Evolutionary conservation across 2,888 invertebrate species (phyloP), one percentile per base, ranked within the genome.

Genomic region (Zeuzera pyrina): DNA sequence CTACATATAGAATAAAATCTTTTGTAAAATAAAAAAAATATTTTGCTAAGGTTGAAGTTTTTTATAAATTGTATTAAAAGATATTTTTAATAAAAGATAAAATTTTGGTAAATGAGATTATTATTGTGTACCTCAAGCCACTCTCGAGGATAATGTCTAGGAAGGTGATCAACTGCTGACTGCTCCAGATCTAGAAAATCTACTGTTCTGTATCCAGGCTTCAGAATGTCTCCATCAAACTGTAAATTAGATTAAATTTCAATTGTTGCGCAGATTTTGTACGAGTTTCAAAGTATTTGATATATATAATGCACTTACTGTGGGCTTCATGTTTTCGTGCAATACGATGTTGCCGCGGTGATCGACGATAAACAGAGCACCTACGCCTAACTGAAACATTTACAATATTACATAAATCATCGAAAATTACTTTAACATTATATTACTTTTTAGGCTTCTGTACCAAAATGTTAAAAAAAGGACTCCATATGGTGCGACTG

Each of bases 161-260:
- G 68, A 2, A 45, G 42, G 32, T 70, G 71, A 10, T 59, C 56
- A 3, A 49, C 45, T 0, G 64, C 77, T 1, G 78, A 52, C 35
- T 81, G 83, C 39, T 83, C 83, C 4, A 81, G 38, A 31, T 79
- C 78, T n/a, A 83, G 43, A 32, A 83, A 55, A 40, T 83, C 83
- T 6, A 83, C 74, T 1, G 83, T 79, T 2, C 83, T 63, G 39
- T 81, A 83, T 2, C 83, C 83, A 10, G 83, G 81, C 42, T 73
- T 76, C 22, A 83, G 43, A 23, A 83, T 68, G 32, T 79, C 72
- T 1, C 77, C 79, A 16, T 81, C 76, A 33, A 83, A 79, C 83
- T 81, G 57, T 28, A 31, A n/a, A n/a, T n/a, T n/a, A n/a, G n/a
- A 10, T 24, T 10, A 24, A 23, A 13, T n/a, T n/a, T n/a, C n/a